These are phyloP conservation scores for Saimiri boliviensis DNA, from an alignment of 2,113 vertebrate genomes.

Conservation along the genomic window DNA sequence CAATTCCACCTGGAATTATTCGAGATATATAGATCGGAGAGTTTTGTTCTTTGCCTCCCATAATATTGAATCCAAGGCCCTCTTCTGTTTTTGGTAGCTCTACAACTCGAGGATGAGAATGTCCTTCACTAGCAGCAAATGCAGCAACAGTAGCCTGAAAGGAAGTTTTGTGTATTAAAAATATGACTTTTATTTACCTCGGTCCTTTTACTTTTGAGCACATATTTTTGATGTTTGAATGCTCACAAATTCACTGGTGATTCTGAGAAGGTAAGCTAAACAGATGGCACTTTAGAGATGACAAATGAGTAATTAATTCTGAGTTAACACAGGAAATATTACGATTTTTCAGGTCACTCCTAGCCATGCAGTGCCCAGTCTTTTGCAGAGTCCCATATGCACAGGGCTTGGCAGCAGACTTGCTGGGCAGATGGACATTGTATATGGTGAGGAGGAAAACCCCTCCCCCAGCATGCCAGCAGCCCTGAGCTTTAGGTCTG, in stretches of 20 bases:
- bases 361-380: not conserved
- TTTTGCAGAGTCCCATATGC: not conserved
- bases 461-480: not conserved
- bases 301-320: not conserved
- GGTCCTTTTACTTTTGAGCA: not conserved
- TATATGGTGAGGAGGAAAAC: not conserved
- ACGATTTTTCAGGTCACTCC: not conserved
- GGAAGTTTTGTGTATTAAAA: conserved; percentile 3
- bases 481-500: not conserved
- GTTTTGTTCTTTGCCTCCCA: conserved; percentile 99
- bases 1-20: conserved; percentile 97
- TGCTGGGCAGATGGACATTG: not conserved
- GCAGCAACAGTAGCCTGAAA: conserved; percentile 96
- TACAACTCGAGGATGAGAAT: conserved; percentile 97
- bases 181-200: not conserved
- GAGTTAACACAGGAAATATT: not conserved
- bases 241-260: not conserved
- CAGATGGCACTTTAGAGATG: not conserved
- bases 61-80: conserved; percentile 98
- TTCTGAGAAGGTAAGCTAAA: not conserved
- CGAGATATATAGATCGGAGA: conserved; percentile 99
- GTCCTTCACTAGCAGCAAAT: conserved; percentile 98
- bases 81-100: conserved; percentile 99
- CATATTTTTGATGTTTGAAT: not conserved
- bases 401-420: not conserved